phyloP scores from a whole-genome alignment of 2,113 vertebrate genomes.

The Brachionichthys hirsutus region DNA sequence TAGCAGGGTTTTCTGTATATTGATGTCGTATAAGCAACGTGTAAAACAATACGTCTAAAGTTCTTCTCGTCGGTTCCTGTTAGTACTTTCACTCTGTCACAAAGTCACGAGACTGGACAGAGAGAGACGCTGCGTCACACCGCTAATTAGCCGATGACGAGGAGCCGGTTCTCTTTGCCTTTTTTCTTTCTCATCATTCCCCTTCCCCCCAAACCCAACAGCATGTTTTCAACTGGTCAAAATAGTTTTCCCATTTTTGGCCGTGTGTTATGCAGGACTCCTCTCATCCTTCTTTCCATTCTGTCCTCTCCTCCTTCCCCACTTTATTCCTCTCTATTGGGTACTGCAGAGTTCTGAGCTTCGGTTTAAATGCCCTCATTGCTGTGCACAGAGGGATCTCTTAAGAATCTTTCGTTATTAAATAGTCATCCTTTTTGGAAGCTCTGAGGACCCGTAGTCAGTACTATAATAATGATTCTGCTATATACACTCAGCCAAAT shows the following conservation, averaged over 20 bases:
- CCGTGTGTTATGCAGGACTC: constrained; percentile 67
- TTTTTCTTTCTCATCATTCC: constrained; percentile 9
- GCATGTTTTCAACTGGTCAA: constrained; percentile 61
- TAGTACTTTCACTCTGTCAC: neutral
- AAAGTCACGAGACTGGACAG: constrained; percentile 4
- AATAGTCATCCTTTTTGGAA: neutral
- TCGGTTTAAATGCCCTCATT: constrained; percentile 64
- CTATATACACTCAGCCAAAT: too few species aligned
- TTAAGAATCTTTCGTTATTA: constrained; percentile 30
- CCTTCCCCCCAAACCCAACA: constrained; percentile 30
- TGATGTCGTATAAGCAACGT: neutral
- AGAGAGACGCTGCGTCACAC: constrained; percentile 22
- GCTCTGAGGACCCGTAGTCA: neutral
- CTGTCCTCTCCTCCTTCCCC: constrained; percentile 20
- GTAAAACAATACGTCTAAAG: neutral
- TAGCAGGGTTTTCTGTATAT: neutral
- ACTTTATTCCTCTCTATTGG: constrained; percentile 32
- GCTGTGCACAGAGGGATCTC: constrained; percentile 29
- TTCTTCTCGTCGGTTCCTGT: neutral
- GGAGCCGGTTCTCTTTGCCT: constrained; percentile 34
- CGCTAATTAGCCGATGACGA: constrained; percentile 26
- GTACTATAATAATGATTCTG: too few species aligned
- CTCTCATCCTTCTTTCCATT: constrained; percentile 54
- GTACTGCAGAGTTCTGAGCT: constrained; percentile 51
- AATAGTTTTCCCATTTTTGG: constrained; percentile 88